Evolutionary conservation across 1,140 invertebrate species (phyloP).

Genomic region (Bombus picipes): DNA sequence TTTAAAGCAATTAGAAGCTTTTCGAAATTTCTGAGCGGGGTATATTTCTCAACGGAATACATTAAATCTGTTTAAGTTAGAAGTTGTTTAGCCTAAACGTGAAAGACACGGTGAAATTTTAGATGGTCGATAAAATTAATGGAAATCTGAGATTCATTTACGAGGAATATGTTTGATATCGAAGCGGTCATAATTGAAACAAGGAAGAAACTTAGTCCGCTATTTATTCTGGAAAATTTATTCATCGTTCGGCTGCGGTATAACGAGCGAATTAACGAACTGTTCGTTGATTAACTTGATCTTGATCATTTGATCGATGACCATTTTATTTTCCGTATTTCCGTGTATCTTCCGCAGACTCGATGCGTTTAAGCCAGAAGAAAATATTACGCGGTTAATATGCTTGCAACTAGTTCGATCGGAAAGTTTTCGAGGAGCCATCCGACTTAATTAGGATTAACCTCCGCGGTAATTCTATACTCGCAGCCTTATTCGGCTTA

Average conservation of each 20-base stretch:
- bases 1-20: background rate
- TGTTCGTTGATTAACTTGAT: background rate
- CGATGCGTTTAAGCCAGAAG: background rate
- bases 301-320: background rate
- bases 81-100: background rate
- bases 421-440: constrained; percentile 10
- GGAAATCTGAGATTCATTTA: background rate
- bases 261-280: background rate
- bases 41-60: background rate
- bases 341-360: background rate
- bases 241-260: background rate
- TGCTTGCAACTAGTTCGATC: no score
- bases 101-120: background rate
- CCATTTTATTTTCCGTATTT: background rate
- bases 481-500: constrained; percentile 1
- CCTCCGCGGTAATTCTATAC: background rate
- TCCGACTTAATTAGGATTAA: constrained; percentile 26
- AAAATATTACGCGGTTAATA: background rate
- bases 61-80: no score
- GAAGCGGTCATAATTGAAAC: background rate
- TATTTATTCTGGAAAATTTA: background rate
- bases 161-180: no score
- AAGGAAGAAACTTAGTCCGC: background rate
- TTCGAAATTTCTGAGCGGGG: background rate
- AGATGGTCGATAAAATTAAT: background rate